These are phyloP conservation scores for Cyprinodon diabolis DNA, from an alignment of 2,797 vertebrate genomes.

Conservation along the genomic window DNA sequence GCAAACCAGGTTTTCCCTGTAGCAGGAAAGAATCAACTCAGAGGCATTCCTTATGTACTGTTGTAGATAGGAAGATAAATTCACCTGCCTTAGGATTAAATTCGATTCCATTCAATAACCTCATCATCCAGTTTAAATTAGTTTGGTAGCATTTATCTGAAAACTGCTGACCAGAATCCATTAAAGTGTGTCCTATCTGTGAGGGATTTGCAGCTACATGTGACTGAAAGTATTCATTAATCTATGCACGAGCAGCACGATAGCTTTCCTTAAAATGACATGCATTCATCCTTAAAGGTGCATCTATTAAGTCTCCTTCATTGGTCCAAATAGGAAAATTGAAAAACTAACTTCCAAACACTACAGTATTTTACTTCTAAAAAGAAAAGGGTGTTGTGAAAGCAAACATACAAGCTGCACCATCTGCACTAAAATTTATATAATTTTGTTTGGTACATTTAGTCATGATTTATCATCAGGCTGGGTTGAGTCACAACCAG, in stretches of 20 bases:
- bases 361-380: background rate
- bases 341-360: background rate
- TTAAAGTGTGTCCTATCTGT: no score
- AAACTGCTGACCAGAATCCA: no score
- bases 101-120: background rate
- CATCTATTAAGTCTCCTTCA: background rate
- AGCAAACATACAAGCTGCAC: background rate
- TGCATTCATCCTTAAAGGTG: background rate
- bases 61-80: background rate
- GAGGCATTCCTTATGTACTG: background rate
- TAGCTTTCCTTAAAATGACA: background rate
- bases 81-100: background rate
- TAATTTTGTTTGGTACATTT: background rate
- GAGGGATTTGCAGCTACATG: no score
- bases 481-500: constrained; percentile 1
- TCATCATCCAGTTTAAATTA: no score
- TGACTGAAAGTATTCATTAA: background rate
- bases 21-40: no score
- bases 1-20: background rate
- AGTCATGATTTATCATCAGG: constrained; percentile 1
- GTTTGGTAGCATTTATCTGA: no score
- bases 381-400: background rate
- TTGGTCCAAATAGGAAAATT: background rate
- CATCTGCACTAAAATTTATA: constrained; percentile 3
- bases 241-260: no score